Evolutionary conservation across 2,888 invertebrate species (phyloP).

Genomic region (Pinctada fucata): DNA sequence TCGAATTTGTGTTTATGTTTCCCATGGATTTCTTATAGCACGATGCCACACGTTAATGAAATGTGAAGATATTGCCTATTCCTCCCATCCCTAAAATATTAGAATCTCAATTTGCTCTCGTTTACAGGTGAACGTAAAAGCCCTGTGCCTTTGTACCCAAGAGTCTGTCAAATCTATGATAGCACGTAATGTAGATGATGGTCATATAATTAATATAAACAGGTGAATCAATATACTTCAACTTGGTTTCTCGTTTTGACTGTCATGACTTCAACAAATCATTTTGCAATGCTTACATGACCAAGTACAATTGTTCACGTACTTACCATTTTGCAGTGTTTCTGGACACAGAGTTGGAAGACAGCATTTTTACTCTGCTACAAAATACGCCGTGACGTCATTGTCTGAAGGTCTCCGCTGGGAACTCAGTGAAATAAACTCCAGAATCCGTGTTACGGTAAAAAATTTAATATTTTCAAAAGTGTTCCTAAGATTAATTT

Average conservation of each 20-base stretch:
- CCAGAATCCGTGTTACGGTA: slow-evolving; percentile 68
- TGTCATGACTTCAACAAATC: too few relatives aligned
- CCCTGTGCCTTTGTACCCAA: slow-evolving; percentile 80
- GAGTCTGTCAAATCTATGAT: slow-evolving; percentile 81
- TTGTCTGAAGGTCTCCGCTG: slow-evolving; percentile 79
- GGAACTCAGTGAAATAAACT: slow-evolving; percentile 78
- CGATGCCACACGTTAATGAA: too few relatives aligned
- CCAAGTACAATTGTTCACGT: too few relatives aligned
- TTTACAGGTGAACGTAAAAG: slow-evolving; percentile 80
- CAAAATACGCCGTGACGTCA: slow-evolving; percentile 81
- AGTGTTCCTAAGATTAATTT: too few relatives aligned
- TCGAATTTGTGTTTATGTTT: too few relatives aligned
- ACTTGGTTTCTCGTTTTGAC: too few relatives aligned
- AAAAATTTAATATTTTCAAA: slow-evolving; percentile 19
- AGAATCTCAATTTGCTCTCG: too few relatives aligned
- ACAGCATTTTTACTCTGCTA: slow-evolving; percentile 79
- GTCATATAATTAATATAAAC: slow-evolving; percentile 82
- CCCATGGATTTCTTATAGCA: too few relatives aligned
- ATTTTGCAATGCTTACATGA: too few relatives aligned
- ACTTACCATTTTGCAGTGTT: slow-evolving; percentile 59
- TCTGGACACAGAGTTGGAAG: slow-evolving; percentile 71
- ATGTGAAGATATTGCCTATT: too few relatives aligned
- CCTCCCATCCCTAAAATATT: too few relatives aligned
- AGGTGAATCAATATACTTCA: slow-evolving; percentile 76
- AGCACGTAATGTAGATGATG: slow-evolving; percentile 77